Conservation (phyloP, 2,113 vertebrate genomes). For the Onychorhynchus coronatus region DNA sequence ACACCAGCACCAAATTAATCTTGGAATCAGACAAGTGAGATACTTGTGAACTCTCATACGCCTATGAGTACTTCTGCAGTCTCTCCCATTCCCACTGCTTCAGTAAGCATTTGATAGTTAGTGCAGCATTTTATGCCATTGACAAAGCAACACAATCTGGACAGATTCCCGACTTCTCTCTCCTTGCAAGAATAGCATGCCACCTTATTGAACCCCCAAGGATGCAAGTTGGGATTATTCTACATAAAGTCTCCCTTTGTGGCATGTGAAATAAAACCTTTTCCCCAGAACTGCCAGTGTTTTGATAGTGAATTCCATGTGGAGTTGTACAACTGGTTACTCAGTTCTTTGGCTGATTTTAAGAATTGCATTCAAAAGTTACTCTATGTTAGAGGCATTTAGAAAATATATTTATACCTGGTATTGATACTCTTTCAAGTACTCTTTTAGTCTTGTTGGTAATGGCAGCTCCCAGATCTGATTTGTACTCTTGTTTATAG, state of each 20-base stretch:
- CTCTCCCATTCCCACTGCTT: background rate
- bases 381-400: constrained; percentile 46
- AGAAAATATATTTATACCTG: constrained; percentile 81
- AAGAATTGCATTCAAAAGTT: constrained; percentile 67
- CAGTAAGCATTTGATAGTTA: background rate
- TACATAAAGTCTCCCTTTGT: constrained; percentile 22
- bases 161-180: constrained; percentile 7
- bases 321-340: background rate
- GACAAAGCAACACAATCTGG: background rate
- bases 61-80: background rate
- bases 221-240: background rate
- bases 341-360: constrained; percentile 65
- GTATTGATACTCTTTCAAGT: constrained; percentile 90
- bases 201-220: background rate
- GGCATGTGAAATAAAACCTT: constrained; percentile 52
- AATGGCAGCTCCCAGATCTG: constrained; percentile 86
- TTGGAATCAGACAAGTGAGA: constrained; percentile 22
- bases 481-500: constrained; percentile 86
- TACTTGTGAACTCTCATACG: background rate
- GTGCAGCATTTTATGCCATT: background rate
- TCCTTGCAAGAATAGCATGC: background rate
- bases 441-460: constrained; percentile 90
- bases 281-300: constrained; percentile 56
- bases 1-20: constrained; percentile 55
- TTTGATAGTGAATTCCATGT: constrained; percentile 56